Evolutionary conservation across 2,888 invertebrate species (phyloP), one percentile per base, ranked within the genome.

Genomic region (Drosophila anceps): DNA sequence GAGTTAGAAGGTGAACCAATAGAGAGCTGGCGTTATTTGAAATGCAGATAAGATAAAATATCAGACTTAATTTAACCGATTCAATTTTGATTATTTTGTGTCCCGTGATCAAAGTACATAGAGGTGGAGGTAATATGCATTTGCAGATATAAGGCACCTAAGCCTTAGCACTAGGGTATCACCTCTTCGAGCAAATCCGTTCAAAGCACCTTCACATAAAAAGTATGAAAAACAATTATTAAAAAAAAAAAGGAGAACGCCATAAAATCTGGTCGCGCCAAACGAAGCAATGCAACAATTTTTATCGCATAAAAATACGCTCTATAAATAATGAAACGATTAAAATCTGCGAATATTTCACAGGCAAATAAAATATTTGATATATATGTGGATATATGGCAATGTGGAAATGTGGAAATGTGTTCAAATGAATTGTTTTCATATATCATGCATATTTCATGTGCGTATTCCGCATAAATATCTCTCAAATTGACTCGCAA

Each of bases 271-370:
- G 44, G 48, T 20, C 63, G 51, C 18, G 44, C 39, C 62, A 54
- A n/a, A 8, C n/a, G 39, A 18, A 57, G 43, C 48, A 24, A 37
- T 46, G 31, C 43, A 33, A 71, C 60, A 70, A 68, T 59, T 73
- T 69, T 65, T 75, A 69, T 77, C 44, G 63, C 66, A 58, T 57
- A 39, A 61, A 69, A 61, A 54, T 71, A 57, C 37, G 43, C 37
- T 68, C 51, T 29, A 79, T 79, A 68, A 78, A 75, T 79, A 79
- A 79, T 75, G 64, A 64, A 78, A 59, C 64, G 75, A 78, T 68
- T 68, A 62, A 65, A 68, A 65, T 75, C 68, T 39, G 48, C 53
- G 44, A 64, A 69, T 70, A 39, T 61, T 72, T 50, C 37, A 33
- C 48, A 59, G 37, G 48, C 8, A 46, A 54, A 39, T 54, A 39